phyloP scores from a whole-genome alignment of 2,888 invertebrate species.

The Ormyrus nitidulus region DNA sequence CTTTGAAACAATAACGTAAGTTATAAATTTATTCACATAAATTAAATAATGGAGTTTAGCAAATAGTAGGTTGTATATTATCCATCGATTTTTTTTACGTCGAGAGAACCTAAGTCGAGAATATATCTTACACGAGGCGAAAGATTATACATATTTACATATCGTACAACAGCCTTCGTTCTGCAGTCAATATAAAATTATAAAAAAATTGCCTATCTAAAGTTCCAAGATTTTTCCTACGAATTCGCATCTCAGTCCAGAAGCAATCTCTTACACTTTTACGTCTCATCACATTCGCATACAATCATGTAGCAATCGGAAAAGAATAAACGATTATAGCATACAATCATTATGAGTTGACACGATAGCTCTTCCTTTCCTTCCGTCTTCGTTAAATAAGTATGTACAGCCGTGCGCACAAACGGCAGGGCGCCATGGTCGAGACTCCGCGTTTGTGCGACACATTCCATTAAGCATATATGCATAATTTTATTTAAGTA shows the following conservation, averaged over 20 bases:
- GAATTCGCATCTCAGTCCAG: constrained; percentile 38
- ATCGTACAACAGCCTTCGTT: constrained; percentile 70
- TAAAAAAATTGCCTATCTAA: constrained; percentile 74
- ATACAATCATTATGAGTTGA: not conserved
- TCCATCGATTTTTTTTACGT: constrained; percentile 35
- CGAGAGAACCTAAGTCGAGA: constrained; percentile 62
- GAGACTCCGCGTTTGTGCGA: constrained; percentile 39
- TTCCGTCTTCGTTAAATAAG: constrained; percentile 47
- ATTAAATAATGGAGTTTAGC: constrained; percentile 75
- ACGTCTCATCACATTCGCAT: constrained; percentile 5
- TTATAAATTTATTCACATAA: constrained; percentile 76
- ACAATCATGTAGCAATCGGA: not conserved
- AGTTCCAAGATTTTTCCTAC: constrained; percentile 57
- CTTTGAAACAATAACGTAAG: constrained; percentile 73
- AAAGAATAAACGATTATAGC: constrained; percentile 18
- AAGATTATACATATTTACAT: constrained; percentile 75
- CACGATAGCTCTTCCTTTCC: not conserved
- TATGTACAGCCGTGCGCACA: constrained; percentile 50
- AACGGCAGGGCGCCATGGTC: constrained; percentile 41
- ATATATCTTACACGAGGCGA: constrained; percentile 75
- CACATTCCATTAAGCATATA: constrained; percentile 54
- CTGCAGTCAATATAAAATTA: constrained; percentile 75
- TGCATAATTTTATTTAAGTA: constrained; percentile 44
- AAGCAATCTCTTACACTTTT: constrained; percentile 20
- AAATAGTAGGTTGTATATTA: constrained; percentile 64